These are phyloP conservation scores for Orthosia incerta DNA, from an alignment of 2,888 invertebrate genomes.

Conservation along the genomic window DNA sequence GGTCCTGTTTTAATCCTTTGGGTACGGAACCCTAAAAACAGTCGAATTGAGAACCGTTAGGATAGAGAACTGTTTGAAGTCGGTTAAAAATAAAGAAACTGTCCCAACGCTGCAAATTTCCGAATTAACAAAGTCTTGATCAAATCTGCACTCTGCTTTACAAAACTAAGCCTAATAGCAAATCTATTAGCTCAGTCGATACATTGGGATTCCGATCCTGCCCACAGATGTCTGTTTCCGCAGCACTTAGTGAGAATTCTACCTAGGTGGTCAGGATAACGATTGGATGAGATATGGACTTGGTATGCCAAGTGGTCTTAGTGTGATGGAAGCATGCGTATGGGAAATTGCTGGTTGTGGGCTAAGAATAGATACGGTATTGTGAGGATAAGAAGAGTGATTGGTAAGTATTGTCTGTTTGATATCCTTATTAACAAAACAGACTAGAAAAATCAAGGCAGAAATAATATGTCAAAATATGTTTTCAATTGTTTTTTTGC, in stretches of 20 bases:
- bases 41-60: too few relatives aligned
- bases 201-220: slow-evolving; percentile 62
- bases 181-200: slow-evolving; percentile 28
- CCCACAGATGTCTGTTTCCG: slow-evolving; percentile 62
- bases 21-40: too few relatives aligned
- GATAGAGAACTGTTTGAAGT: too few relatives aligned
- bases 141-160: too few relatives aligned
- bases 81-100: too few relatives aligned
- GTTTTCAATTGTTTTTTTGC: too few relatives aligned
- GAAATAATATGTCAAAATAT: too few relatives aligned
- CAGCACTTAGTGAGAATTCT: slow-evolving; percentile 52
- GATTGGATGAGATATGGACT: slow-evolving; percentile 26
- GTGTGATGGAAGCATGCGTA: slow-evolving; percentile 25
- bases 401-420: not conserved
- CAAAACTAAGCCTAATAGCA: not conserved
- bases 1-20: too few relatives aligned
- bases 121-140: too few relatives aligned
- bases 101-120: too few relatives aligned
- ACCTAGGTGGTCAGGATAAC: slow-evolving; percentile 60
- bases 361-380: slow-evolving; percentile 13
- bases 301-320: slow-evolving; percentile 25
- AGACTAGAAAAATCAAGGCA: too few relatives aligned
- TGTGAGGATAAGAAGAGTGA: not conserved
- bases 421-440: not conserved
- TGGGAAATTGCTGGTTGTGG: slow-evolving; percentile 20